Evolutionary conservation across 2,797 vertebrate genomes (phyloP).

Genomic region (Harpagifer antarcticus): DNA sequence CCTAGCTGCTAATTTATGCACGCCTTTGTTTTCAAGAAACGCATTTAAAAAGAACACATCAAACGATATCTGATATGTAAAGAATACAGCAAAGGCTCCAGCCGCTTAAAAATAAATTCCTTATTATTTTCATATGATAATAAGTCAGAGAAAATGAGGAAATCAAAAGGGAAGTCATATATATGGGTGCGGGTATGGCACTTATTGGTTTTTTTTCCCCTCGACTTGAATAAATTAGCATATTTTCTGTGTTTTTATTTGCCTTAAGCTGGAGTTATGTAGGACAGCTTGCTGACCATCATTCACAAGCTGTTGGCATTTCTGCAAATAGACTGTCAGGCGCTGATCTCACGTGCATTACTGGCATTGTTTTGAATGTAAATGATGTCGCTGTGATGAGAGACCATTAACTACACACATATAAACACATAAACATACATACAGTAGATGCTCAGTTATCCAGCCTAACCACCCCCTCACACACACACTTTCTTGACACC

Average conservation of each 20-base stretch:
- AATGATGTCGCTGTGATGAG: slow-evolving; percentile 68
- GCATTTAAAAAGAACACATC: slow-evolving; percentile 81
- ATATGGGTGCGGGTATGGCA: slow-evolving; percentile 75
- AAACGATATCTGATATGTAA: slow-evolving; percentile 83
- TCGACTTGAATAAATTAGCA: slow-evolving; percentile 79
- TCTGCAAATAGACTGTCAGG: slow-evolving; percentile 53
- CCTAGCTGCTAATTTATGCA: slow-evolving; percentile 81
- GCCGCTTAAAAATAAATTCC: slow-evolving; percentile 82
- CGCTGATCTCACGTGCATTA: slow-evolving; percentile 44
- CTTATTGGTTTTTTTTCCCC: slow-evolving; percentile 74
- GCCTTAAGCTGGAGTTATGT: slow-evolving; percentile 75
- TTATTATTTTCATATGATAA: slow-evolving; percentile 84
- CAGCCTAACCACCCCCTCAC: slow-evolving; percentile 46
- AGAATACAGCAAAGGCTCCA: slow-evolving; percentile 72
- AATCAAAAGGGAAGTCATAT: slow-evolving; percentile 79
- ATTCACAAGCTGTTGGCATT: slow-evolving; percentile 73
- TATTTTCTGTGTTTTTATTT: slow-evolving; percentile 73
- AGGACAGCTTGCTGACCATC: slow-evolving; percentile 79
- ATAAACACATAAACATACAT: slow-evolving; percentile 52
- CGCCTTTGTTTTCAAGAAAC: slow-evolving; percentile 84
- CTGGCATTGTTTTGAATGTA: slow-evolving; percentile 70
- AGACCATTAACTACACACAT: slow-evolving; percentile 59
- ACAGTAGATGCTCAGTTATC: slow-evolving; percentile 52
- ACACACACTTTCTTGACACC: slow-evolving; percentile 55
- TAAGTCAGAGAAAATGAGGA: slow-evolving; percentile 77